phyloP scores from a whole-genome alignment of 2,888 invertebrate species.

The Limnephilus lunatus region DNA sequence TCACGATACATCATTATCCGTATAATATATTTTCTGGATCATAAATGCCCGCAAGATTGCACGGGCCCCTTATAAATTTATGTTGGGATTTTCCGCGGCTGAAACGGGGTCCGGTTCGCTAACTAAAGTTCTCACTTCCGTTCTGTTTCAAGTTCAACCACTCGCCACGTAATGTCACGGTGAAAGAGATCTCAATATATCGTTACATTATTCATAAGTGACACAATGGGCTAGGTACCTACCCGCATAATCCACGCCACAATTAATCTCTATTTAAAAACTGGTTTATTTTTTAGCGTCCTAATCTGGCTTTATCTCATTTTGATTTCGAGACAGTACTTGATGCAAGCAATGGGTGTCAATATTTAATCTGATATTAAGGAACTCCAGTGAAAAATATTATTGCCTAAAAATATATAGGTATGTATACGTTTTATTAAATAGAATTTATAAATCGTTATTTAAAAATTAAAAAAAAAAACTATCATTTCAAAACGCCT shows the following conservation, averaged over 20 bases:
- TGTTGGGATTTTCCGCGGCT: conserved; percentile 54
- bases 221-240: background rate
- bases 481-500: too few relatives aligned
- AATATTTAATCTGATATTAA: background rate
- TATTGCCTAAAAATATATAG: too few relatives aligned
- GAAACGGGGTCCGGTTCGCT: conserved; percentile 36
- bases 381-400: too few relatives aligned
- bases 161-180: conserved; percentile 53
- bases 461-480: too few relatives aligned
- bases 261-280: background rate
- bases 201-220: conserved; percentile 8
- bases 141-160: conserved; percentile 50
- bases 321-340: background rate
- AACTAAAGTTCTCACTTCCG: conserved; percentile 39
- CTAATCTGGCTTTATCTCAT: background rate
- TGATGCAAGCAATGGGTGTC: background rate
- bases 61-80: conserved; percentile 30
- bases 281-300: background rate
- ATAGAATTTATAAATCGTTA: too few relatives aligned
- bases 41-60: background rate
- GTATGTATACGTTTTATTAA: too few relatives aligned
- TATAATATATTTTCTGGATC: conserved; percentile 31
- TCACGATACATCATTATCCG: background rate
- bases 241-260: background rate
- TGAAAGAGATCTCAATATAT: conserved; percentile 11